A percentile compares a stretch with the other conserved stretches of the same genome.
phyloP scores from a whole-genome alignment of 2,113 vertebrate species.

The Mus spicilegus region DNA sequence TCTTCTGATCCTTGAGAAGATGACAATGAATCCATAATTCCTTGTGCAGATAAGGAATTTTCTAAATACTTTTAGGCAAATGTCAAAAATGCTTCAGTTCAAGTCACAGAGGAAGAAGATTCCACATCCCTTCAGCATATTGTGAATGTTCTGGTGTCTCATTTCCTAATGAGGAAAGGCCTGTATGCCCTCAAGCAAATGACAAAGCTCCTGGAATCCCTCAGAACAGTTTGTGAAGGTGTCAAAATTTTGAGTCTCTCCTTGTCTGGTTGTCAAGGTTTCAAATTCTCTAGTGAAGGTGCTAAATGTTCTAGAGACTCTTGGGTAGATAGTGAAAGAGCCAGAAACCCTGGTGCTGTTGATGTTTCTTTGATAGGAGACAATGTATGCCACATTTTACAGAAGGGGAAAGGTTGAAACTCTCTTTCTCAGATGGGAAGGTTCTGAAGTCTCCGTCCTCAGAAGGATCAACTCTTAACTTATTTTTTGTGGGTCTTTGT shows the following conservation, averaged over 20 bases:
- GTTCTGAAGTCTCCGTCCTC: background rate
- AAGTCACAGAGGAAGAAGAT: background rate
- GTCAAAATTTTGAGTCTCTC: background rate
- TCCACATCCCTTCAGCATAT: background rate
- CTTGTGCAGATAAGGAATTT: background rate
- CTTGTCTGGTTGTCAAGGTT: background rate
- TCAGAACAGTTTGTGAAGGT: background rate
- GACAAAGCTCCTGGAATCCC: background rate
- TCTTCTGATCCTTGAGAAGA: background rate
- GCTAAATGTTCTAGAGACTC: background rate
- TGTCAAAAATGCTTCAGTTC: background rate
- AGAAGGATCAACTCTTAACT: background rate
- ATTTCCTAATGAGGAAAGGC: background rate
- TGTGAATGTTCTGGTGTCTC: background rate
- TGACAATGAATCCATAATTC: background rate
- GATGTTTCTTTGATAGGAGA: background rate
- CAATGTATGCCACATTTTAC: background rate
- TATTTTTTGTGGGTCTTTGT: background rate
- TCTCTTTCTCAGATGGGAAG: background rate
- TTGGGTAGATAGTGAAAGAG: background rate
- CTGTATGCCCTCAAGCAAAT: background rate
- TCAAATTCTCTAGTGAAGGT: background rate
- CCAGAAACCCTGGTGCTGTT: background rate
- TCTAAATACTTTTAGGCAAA: background rate
- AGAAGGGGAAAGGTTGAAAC: background rate